Evolutionary conservation across 2,888 invertebrate species (phyloP), one percentile per base, ranked within the genome.

Genomic region (Ophion costatus): DNA sequence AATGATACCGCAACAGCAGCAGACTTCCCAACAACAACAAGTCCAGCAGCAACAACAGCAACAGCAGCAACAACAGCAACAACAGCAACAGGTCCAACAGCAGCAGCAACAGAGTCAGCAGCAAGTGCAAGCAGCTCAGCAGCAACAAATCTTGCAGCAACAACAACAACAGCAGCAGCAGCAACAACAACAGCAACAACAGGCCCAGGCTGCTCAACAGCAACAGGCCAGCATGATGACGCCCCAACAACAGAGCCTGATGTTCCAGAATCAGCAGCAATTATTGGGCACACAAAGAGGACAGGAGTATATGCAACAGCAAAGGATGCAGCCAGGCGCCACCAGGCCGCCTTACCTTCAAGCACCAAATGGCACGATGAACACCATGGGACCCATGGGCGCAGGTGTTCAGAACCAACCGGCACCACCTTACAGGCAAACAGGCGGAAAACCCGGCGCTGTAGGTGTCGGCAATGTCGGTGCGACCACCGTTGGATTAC

Each of bases 341-440:
- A 94, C 95, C 1, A 94, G 96, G 57, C 95, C 96, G 1, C 96
- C 96, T 57, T 96, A 96, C 89, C 95, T 96, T 94, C 96, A 96
- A 94, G 96, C 97, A 3, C 97, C 98, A 1, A 98, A 98, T 92
- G 98, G 98, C 1, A 97, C 97, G 0, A 98, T 98, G 98, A 96
- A 96, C 76, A 95, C 96, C 0, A 96, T 96, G 96, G 96, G 96
- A 86, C 92, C 94, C 86, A 93, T 95, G 94, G 94, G 94, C 67
- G 93, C 92, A 29, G 94, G 94, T 4, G 93, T 94, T 73, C 94
- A 93, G 87, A 94, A 93, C 77, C 97, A 96, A 10, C 96, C 97
- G 0, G 97, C 97, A 14, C 97, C 97, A 0, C 97, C 97, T 0
- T 98, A 98, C 94, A 96, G 96, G 9, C 95, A 97, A 83, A 94